Conservation (phyloP, 2,113 vertebrate species). For the Tachuris rubrigastra region DNA sequence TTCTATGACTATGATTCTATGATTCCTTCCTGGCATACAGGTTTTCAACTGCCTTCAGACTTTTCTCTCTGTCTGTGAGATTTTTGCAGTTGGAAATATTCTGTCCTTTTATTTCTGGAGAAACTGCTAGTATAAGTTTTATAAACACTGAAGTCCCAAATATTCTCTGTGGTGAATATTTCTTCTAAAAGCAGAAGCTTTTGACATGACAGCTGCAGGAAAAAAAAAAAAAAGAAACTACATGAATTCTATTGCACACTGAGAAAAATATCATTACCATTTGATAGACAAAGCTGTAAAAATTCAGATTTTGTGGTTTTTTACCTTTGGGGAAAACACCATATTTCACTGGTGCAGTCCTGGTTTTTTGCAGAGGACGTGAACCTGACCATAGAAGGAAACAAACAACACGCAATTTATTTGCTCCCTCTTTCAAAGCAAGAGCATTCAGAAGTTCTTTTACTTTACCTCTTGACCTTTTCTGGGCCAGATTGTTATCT, state of each 20-base stretch:
- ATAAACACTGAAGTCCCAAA: neutral
- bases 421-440: neutral
- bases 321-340: neutral
- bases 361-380: neutral
- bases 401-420: neutral
- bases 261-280: neutral
- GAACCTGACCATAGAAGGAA: neutral
- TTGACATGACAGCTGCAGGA: neutral
- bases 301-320: neutral
- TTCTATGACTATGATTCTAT: neutral
- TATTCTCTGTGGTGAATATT: neutral
- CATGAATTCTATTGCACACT: neutral
- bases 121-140: neutral
- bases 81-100: neutral
- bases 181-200: neutral
- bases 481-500: neutral
- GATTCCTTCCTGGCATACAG: neutral
- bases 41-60: neutral
- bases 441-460: neutral
- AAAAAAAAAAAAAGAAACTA: neutral
- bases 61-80: neutral
- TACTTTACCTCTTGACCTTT: neutral
- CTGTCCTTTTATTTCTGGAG: neutral
- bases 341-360: neutral
- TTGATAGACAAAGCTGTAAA: neutral